Conservation (phyloP, 2,797 vertebrate genomes). For the Amblyraja radiata region DNA sequence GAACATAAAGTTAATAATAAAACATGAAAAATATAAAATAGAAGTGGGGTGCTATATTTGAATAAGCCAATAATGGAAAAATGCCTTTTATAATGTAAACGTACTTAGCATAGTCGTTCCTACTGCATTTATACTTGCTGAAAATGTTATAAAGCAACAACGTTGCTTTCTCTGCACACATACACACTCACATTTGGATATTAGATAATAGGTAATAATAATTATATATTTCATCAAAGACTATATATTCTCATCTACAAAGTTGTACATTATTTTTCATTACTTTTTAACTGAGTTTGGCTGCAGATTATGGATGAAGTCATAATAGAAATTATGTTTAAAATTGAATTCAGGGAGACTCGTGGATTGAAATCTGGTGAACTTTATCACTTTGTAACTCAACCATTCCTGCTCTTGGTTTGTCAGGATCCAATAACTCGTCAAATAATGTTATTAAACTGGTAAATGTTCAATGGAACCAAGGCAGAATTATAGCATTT, state of each 20-base stretch:
- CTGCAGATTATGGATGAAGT: not conserved
- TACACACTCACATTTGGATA: not conserved
- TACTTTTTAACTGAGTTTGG: not conserved
- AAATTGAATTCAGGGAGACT: not conserved
- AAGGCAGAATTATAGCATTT: not conserved
- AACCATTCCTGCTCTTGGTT: not conserved
- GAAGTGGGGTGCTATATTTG: not conserved
- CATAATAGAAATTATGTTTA: not conserved
- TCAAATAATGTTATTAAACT: not conserved
- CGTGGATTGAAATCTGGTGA: not conserved
- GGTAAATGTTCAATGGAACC: not conserved
- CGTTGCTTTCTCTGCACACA: not conserved
- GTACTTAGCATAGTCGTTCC: not conserved
- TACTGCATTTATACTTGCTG: not conserved
- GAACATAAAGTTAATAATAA: not conserved
- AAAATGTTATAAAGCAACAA: not conserved
- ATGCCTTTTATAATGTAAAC: not conserved
- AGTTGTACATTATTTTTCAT: not conserved
- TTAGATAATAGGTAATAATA: not conserved
- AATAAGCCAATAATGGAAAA: not conserved
- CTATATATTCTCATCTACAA: not conserved
- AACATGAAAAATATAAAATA: not conserved
- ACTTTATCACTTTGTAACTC: not conserved
- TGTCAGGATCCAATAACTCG: not conserved
- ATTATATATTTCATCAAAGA: not conserved